Evolutionary conservation across 2,113 vertebrate species (phyloP), one percentile per base, ranked within the genome.

Genomic region (Solea solea): DNA sequence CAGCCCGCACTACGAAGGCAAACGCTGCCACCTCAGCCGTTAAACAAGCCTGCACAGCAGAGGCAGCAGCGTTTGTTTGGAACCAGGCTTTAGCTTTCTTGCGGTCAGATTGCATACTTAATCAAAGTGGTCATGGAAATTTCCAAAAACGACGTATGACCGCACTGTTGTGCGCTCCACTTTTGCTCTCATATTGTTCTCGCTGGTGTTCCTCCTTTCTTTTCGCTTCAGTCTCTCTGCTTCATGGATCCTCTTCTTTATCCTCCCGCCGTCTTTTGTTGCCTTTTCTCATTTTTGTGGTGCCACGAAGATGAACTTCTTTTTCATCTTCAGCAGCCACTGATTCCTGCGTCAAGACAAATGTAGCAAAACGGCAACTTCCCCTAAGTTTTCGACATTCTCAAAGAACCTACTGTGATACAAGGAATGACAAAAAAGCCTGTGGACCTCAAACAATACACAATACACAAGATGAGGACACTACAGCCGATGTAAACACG

Each of bases 111-210:
- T 90, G 86, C 91, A 93, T 93, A 88, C 85, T 92, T 91, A 88
- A 91, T 91, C 88, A 90, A 75, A 80, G 52, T 76, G 82, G 86
- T 92, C 91, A 93, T 92, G 92, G 92, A 92, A 92, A 92, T 91
- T 92, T 92, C 90, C 90, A 83, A 85, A 89, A 86, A 84, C 3
- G 82, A 79, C 66, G 14, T 85, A 81, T 86, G 86, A 85, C 85
- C 76, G 28, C 78, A 76, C 76, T 76, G 72, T 67, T 58, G 61
- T 11, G 72, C 0, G 25, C 72, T 81, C 78, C 58, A 55, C 69
- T 84, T 79, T 44, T 72, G 61, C 81, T 64, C 83, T 52, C 55
- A 4, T 65, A 62, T 83, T 83, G 77, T 87, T 87, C 75, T 74
- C 61, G 42, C 40, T 69, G 59, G 67, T 73, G 44, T 75, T 80